These are phyloP conservation scores for Halictus ligatus DNA, from an alignment of 2,888 invertebrate species.

Conservation along the genomic window DNA sequence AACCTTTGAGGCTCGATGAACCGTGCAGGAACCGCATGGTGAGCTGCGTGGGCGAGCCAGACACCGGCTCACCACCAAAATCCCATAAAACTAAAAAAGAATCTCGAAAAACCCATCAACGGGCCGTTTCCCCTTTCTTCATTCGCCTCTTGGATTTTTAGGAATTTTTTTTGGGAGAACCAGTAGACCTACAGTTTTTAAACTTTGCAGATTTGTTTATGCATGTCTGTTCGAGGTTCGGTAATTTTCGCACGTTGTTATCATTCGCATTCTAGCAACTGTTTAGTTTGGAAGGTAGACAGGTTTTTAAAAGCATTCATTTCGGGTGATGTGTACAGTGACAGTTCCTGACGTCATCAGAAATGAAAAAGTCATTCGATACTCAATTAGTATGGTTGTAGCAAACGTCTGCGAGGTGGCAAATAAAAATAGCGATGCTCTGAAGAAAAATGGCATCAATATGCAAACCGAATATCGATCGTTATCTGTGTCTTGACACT, in stretches of 20 bases:
- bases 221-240: neutral
- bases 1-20: conserved; percentile 74
- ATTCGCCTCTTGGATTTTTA: neutral
- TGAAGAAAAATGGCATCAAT: neutral
- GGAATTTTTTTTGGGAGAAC: neutral
- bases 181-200: neutral
- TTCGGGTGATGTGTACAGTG: neutral
- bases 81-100: neutral
- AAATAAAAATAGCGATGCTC: neutral
- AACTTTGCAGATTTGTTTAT: neutral
- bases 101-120: conserved; percentile 7
- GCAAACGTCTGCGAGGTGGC: neutral
- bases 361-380: neutral
- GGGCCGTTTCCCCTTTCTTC: neutral
- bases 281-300: neutral
- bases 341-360: neutral
- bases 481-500: neutral
- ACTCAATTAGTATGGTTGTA: neutral
- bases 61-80: neutral
- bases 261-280: neutral
- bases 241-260: neutral
- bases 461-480: neutral
- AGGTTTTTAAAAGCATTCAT: neutral
- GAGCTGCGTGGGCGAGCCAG: conserved; percentile 7
- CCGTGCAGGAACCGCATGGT: conserved; percentile 63